Base-by-base conservation (phyloP, 2,113 vertebrate species). In the Erythrolamprus reginae region DNA sequence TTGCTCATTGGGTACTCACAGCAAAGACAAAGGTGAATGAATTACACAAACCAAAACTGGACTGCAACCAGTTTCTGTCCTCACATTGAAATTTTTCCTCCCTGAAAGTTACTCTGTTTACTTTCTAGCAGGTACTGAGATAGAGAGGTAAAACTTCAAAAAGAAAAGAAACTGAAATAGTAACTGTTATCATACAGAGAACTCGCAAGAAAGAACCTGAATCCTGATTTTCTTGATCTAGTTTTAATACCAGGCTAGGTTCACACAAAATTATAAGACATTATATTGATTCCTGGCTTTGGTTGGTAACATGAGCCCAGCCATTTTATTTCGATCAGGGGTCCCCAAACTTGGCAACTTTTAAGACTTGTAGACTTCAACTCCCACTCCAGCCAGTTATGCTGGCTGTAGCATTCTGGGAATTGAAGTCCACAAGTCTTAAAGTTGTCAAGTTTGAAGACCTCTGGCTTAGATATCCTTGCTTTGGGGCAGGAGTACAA, bases 1-100 rank as follows among this genome's bases (percentile, higher is more conserved):
- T 77, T 42, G 1, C 9, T 42, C 2, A 42, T 42, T 42, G 17
- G 70, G 13, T 7, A 17, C 19, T 87, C 17, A 88, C 3, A 10
- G 24, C 42, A 48, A 50, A 2, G 91, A 3, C 10, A 87, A 93
- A 93, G 91, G 61, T 92, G 91, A 38, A 58, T 58, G 24, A 53
- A 51, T 56, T 42, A 13, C 6, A 51, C 26, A 90, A 45, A 10
- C 26, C 77, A 87, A 48, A 55, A 87, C 45, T 42, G 56, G 33
- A 56, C 52, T 45, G 52, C 86, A 55, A 45, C 23, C 1, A 2
- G 5, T 5, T 12, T 53, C 85, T 42, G 52, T 56, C 38, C 10
- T 52, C 19, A 87, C 10, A 56, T 2, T 26, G 38, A 87, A 24
- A 52, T 42, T 56, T 24, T 87, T 56, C 17, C 58, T 70, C 17